Conservation (phyloP, 2,113 vertebrate species). For the Malurus cyaneus region DNA sequence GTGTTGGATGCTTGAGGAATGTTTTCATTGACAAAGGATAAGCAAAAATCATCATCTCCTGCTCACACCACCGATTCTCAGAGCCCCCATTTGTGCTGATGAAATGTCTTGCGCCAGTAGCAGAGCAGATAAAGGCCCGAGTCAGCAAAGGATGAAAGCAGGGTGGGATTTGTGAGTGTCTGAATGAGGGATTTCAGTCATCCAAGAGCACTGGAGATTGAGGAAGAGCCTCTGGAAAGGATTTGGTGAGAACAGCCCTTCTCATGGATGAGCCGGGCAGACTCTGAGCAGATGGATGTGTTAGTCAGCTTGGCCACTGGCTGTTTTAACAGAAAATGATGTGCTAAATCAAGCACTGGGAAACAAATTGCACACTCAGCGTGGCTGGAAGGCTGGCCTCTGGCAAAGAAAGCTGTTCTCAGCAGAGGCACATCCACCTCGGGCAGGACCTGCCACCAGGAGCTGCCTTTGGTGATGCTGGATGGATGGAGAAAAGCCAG, state of each 20-base stretch:
- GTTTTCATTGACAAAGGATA: neutral
- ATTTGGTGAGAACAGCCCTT: neutral
- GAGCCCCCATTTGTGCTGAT: neutral
- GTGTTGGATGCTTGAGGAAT: neutral
- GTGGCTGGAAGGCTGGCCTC: neutral
- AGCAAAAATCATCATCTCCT: neutral
- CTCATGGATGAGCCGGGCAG: accelerated
- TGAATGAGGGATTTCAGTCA: neutral
- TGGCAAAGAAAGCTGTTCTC: neutral
- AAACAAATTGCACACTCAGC: neutral
- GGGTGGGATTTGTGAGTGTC: neutral
- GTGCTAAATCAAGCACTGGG: constrained; percentile 9
- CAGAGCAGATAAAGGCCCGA: accelerated
- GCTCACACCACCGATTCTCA: neutral
- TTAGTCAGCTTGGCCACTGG: neutral
- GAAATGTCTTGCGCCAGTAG: neutral
- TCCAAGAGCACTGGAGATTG: accelerated
- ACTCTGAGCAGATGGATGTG: neutral
- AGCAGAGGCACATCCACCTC: neutral
- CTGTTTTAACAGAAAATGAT: constrained; percentile 23
- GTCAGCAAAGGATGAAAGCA: neutral
- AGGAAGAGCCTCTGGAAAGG: neutral
- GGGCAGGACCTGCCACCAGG: neutral
- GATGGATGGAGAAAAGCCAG: neutral
- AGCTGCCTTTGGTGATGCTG: neutral